phyloP scores from a whole-genome alignment of 2,888 invertebrate species.

The Leptopterna dolabrata region DNA sequence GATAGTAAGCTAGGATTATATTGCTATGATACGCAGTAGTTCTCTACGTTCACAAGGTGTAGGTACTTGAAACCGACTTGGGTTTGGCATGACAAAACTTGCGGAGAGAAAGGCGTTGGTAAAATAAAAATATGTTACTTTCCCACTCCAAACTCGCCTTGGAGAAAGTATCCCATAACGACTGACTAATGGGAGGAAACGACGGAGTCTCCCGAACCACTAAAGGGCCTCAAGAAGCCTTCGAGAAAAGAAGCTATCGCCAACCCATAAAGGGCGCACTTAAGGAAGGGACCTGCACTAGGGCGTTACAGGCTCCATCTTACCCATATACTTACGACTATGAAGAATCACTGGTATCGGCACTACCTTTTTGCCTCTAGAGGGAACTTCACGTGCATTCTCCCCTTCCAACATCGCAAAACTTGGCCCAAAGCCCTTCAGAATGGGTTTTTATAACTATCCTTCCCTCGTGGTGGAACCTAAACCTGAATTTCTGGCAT shows the following conservation, averaged over 20 bases:
- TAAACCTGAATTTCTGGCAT: not conserved
- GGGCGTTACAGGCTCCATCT: not conserved
- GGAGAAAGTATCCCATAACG: not conserved
- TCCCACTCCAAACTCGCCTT: not conserved
- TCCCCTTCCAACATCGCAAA: not conserved
- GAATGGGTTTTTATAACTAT: not conserved
- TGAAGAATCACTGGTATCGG: slow-evolving; percentile 7
- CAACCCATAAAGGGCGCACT: not conserved
- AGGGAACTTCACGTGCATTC: not conserved
- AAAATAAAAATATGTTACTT: not conserved
- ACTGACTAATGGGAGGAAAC: not conserved
- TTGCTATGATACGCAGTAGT: too few species aligned
- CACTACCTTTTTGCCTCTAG: not conserved
- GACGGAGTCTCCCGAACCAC: not conserved
- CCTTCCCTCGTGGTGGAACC: not conserved
- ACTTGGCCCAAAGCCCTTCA: not conserved
- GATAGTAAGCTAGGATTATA: too few species aligned
- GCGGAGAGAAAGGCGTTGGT: not conserved
- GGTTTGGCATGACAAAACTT: too few species aligned
- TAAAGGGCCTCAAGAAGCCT: not conserved
- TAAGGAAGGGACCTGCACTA: not conserved
- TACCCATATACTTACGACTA: not conserved
- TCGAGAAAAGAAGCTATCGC: not conserved
- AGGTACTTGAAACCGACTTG: too few species aligned
- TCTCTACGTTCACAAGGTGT: too few species aligned